Evolutionary conservation across 2,113 vertebrate genomes (phyloP), one percentile per base, ranked within the genome.

Genomic region (Fukomys damarensis): DNA sequence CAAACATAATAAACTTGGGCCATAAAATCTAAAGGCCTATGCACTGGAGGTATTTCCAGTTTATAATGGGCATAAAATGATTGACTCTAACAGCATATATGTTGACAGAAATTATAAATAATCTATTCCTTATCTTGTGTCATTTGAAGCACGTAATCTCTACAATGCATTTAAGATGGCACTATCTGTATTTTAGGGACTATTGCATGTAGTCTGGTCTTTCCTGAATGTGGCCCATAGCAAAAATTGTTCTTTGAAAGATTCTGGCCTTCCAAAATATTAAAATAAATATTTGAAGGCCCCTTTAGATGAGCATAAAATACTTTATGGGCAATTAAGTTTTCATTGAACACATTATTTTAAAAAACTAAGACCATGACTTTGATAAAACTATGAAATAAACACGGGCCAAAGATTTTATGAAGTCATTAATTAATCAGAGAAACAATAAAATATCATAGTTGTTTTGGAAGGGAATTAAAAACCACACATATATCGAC

Each of bases 281-380:
- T 74, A 43, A 96, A n/a, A 0, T 54, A 16, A 70, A 5, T 88
- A 56, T 58, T 93, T 92, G 10, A 84, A 93, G 83, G 35, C 8
- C 4, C 3, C 14, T 58, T 20, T 59, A 49, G 12, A 82, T 85
- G 38, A 94, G 41, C 32, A 56, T 74, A 87, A 88, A 22, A 2
- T 68, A 82, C 94, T 97, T 95, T 80, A 96, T 46, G 12, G 14
- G 54, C 80, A 97, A 70, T 65, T 14, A 68, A 70, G 83, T 86
- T 96, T 95, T 93, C 16, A 84, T 20, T 89, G 56, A 97, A 70
- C 9, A 94, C 3, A 17, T 79, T 96, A 52, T 85, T 95, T 88
- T 16, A 3, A 72, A 81, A 58, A 43, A 20, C 95, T 70, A 58
- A 58, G 1, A 7, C 49, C 7, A 17, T 46, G 26, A 54, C 9